These are phyloP conservation scores for Tylochromis polylepis DNA, from an alignment of 2,113 vertebrate species.

Conservation along the genomic window DNA sequence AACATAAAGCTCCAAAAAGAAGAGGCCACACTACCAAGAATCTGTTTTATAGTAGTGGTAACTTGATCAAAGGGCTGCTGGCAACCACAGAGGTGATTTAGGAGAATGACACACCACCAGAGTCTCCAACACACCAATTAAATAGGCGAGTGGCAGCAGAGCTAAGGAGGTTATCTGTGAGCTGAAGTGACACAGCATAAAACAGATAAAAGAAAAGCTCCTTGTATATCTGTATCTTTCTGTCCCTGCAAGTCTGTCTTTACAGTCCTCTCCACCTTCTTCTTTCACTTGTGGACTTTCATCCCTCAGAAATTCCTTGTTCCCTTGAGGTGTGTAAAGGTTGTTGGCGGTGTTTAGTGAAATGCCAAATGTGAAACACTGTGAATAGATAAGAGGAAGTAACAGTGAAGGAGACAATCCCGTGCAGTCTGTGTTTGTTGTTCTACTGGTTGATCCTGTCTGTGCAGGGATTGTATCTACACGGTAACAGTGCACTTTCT, in stretches of 20 bases:
- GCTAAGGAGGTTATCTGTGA: slow-evolving; percentile 39
- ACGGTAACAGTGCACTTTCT: slow-evolving; percentile 10
- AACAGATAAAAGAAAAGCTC: slow-evolving; percentile 18
- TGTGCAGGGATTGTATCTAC: slow-evolving; percentile 6
- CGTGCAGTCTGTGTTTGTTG: slow-evolving; percentile 14
- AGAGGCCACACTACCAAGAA: background rate
- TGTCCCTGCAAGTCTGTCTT: background rate
- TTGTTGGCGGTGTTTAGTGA: background rate
- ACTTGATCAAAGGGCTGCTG: slow-evolving; percentile 52
- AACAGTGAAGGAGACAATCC: background rate
- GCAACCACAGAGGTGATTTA: slow-evolving; percentile 33
- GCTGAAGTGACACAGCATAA: slow-evolving; percentile 21
- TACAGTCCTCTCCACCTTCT: background rate
- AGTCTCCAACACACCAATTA: slow-evolving; percentile 40
- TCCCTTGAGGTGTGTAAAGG: background rate
- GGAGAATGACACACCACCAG: slow-evolving; percentile 25
- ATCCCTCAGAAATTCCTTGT: background rate
- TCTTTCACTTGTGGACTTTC: background rate
- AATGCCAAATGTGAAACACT: background rate
- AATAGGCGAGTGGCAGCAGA: slow-evolving; percentile 3
- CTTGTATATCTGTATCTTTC: background rate
- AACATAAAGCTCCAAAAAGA: background rate
- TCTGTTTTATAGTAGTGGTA: slow-evolving; percentile 26
- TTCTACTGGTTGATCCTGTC: slow-evolving; percentile 23
- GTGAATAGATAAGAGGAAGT: background rate